These are phyloP conservation scores for Cephus runcator DNA, from an alignment of 2,888 invertebrate species.

Conservation along the genomic window DNA sequence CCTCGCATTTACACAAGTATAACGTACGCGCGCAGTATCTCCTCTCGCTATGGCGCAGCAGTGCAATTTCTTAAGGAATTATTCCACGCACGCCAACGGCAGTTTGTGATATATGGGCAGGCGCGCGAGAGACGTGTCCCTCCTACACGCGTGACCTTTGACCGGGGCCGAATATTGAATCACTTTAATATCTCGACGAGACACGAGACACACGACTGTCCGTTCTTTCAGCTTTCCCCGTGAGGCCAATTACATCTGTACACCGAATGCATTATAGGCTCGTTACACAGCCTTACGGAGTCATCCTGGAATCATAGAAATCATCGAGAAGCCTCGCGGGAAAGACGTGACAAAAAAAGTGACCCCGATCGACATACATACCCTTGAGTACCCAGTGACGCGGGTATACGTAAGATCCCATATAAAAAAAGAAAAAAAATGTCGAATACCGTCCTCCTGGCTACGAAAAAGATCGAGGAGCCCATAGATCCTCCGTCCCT, in stretches of 20 bases:
- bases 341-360: neutral
- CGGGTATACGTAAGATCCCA: neutral
- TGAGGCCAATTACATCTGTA: slow-evolving; percentile 4
- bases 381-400: neutral
- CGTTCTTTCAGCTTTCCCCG: slow-evolving; percentile 8
- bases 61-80: slow-evolving; percentile 26
- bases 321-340: neutral
- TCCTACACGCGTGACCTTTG: slow-evolving; percentile 47
- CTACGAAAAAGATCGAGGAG: neutral
- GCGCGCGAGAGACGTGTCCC: slow-evolving; percentile 42
- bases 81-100: slow-evolving; percentile 46
- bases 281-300: neutral
- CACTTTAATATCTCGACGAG: slow-evolving; percentile 46
- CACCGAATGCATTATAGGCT: neutral
- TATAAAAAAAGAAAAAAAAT: neutral
- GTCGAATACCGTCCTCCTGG: neutral
- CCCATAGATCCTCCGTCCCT: neutral
- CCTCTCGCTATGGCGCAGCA: neutral
- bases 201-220: slow-evolving; percentile 30
- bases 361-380: neutral
- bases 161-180: slow-evolving; percentile 52
- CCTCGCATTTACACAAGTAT: neutral
- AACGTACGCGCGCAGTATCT: neutral
- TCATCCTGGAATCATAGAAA: neutral
- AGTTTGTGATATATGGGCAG: slow-evolving; percentile 43